Percentiles rank a stretch among this genome's conserved stretches.
phyloP scores from a whole-genome alignment of 2,113 vertebrate species.

The Oncorhynchus kisutch region DNA sequence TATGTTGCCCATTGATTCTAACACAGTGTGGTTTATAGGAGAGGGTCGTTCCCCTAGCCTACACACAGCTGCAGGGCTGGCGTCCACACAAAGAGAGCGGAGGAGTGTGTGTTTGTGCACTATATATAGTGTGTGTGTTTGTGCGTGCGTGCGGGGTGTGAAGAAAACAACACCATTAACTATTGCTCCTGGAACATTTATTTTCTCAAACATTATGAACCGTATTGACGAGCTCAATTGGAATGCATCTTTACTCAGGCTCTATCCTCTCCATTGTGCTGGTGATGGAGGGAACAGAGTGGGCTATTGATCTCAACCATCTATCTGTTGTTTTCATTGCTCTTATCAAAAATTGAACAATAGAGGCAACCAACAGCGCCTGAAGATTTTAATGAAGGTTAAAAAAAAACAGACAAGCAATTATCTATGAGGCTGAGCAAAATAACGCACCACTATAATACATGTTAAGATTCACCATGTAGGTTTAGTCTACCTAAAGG shows the following conservation, averaged over 20 bases:
- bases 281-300: slow-evolving; percentile 36
- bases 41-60: slow-evolving; percentile 44
- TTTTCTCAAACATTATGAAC: slow-evolving; percentile 70
- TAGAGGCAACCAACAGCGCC: slow-evolving; percentile 52
- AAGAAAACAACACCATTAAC: slow-evolving; percentile 71
- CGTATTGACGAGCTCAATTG: slow-evolving; percentile 66
- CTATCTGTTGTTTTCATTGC: slow-evolving; percentile 57
- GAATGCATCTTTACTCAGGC: slow-evolving; percentile 59
- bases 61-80: slow-evolving; percentile 60
- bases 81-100: slow-evolving; percentile 19
- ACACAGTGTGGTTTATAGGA: slow-evolving; percentile 71
- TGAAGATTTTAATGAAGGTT: slow-evolving; percentile 53
- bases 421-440: slow-evolving; percentile 59
- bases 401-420: slow-evolving; percentile 66
- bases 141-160: slow-evolving; percentile 6
- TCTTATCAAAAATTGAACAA: slow-evolving; percentile 69
- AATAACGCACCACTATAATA: slow-evolving; percentile 27
- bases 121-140: slow-evolving; percentile 17
- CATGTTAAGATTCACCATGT: slow-evolving; percentile 33
- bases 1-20: slow-evolving; percentile 74
- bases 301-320: slow-evolving; percentile 62
- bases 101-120: neutral
- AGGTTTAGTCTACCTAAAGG: slow-evolving; percentile 14
- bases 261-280: slow-evolving; percentile 44
- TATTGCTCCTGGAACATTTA: slow-evolving; percentile 66